Percentiles rank a stretch among this genome's conserved stretches.
Conservation (phyloP, 2,888 invertebrate genomes). For the Salpingus planirostris region DNA sequence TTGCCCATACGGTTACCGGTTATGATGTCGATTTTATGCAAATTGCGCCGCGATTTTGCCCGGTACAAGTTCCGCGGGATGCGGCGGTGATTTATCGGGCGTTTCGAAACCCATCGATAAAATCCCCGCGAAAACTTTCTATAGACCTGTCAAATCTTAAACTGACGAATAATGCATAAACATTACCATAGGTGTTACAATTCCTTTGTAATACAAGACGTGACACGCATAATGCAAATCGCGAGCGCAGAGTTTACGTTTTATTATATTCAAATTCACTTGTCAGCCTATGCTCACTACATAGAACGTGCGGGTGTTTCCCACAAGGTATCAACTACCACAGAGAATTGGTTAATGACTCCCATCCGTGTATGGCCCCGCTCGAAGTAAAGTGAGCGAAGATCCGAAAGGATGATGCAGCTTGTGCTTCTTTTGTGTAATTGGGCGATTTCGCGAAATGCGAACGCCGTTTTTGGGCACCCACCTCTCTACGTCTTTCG, state of each 20-base stretch:
- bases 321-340: conserved; percentile 8
- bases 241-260: conserved; percentile 16
- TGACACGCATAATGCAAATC: conserved; percentile 23
- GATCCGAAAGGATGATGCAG: no score
- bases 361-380: conserved; percentile 7
- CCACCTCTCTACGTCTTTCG: no score
- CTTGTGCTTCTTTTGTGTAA: no score
- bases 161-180: conserved; percentile 21
- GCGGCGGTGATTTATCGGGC: no score
- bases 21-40: neutral
- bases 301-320: conserved; percentile 12
- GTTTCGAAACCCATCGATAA: neutral
- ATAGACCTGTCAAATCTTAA: conserved; percentile 11
- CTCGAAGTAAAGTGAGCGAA: no score
- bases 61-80: no score
- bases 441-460: no score
- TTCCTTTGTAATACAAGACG: conserved; percentile 22
- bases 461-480: no score
- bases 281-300: conserved; percentile 10
- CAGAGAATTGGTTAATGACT: conserved; percentile 11
- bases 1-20: neutral
- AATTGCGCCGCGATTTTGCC: no score
- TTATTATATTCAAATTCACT: conserved; percentile 23
- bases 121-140: no score
- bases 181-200: conserved; percentile 22